phyloP scores from a whole-genome alignment of 2,113 vertebrate genomes.

The Sitta europaea region DNA sequence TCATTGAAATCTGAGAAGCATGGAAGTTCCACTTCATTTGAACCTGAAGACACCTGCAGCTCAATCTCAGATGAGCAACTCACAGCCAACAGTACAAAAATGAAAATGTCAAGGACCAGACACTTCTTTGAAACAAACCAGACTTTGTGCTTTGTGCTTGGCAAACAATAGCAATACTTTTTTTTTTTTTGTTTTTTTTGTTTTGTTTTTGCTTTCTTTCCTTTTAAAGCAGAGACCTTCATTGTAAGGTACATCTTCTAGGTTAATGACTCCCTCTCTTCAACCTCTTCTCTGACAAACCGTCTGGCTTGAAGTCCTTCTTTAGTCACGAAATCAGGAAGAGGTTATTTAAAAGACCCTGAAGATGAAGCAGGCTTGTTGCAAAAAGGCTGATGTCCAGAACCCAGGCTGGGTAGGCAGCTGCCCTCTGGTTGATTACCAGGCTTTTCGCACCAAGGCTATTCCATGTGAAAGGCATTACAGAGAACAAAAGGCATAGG shows the following conservation, averaged over 20 bases:
- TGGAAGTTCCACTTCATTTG: neutral
- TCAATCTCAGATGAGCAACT: neutral
- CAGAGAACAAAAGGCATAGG: neutral
- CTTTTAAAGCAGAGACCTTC: neutral
- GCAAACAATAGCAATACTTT: neutral
- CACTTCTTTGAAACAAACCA: neutral
- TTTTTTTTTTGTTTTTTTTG: too few species aligned
- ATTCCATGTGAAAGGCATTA: neutral
- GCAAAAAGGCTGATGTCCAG: neutral
- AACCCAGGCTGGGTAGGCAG: neutral
- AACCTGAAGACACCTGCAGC: slow-evolving; percentile 1
- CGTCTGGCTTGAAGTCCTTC: neutral
- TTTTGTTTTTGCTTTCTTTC: neutral
- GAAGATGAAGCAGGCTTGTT: neutral
- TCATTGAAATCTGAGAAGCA: slow-evolving; percentile 1
- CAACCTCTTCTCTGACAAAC: neutral
- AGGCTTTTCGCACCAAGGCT: neutral
- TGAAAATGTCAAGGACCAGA: neutral
- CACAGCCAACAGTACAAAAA: neutral
- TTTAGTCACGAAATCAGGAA: neutral
- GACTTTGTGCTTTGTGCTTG: neutral
- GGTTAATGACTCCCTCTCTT: neutral
- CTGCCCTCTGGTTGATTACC: neutral
- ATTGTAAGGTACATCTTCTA: neutral
- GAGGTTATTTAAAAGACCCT: neutral